Conservation (phyloP, 2,888 invertebrate genomes). For the Synanthedon myopaeformis region DNA sequence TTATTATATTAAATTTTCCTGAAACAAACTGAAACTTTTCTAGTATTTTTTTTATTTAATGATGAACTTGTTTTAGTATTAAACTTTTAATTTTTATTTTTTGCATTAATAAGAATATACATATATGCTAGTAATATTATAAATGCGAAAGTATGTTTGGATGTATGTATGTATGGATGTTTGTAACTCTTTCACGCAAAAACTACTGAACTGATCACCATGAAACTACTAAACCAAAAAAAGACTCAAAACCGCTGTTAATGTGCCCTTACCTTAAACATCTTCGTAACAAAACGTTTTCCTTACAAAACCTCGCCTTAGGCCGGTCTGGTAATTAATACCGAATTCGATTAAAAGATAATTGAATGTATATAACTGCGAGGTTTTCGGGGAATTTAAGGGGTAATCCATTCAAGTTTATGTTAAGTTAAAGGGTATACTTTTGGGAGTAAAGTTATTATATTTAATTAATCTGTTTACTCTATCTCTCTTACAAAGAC, state of each 20-base stretch:
- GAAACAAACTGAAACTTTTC: too few relatives aligned
- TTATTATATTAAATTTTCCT: too few relatives aligned
- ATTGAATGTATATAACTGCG: slow-evolving; percentile 8
- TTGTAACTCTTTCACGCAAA: too few relatives aligned
- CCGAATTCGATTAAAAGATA: slow-evolving; percentile 11
- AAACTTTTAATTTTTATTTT: too few relatives aligned
- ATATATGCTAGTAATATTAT: too few relatives aligned
- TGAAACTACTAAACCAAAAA: too few relatives aligned
- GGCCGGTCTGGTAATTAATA: slow-evolving; percentile 10
- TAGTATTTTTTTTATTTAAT: too few relatives aligned
- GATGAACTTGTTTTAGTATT: too few relatives aligned
- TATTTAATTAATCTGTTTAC: not conserved
- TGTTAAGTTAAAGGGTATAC: not conserved
- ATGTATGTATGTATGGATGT: too few relatives aligned
- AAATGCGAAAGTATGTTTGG: too few relatives aligned
- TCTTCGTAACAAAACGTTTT: slow-evolving; percentile 7
- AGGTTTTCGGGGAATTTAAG: not conserved
- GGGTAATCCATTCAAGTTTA: not conserved
- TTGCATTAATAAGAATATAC: too few relatives aligned
- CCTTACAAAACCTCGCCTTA: not conserved
- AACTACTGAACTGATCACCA: too few relatives aligned
- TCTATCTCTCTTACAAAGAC: not conserved
- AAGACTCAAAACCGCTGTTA: slow-evolving; percentile 7
- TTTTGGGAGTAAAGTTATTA: not conserved
- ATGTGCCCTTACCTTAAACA: slow-evolving; percentile 5